Base-by-base conservation (phyloP, 2,797 vertebrate genomes). In the Sphaeramia orbicularis region DNA sequence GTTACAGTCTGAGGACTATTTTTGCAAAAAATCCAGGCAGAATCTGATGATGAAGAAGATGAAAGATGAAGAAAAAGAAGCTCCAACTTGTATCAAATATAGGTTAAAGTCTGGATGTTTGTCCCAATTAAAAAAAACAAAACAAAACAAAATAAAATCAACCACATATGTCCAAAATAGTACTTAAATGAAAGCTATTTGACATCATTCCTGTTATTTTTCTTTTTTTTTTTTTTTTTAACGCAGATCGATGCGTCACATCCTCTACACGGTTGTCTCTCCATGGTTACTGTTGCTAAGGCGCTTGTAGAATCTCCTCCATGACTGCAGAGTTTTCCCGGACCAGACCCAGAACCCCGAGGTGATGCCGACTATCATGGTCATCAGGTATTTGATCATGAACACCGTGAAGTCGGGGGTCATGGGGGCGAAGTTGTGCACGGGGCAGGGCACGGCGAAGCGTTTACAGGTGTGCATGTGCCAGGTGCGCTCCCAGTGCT, bases 281-380 rank as follows among this genome's bases (percentile, higher is more conserved):
- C 97, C 98, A 41, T 98, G 97, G 89, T 96, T 96, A 63, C 94
- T 94, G 1, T 96, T 96, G 91, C 95, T 96, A 18, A 99, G 96
- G 90, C 95, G 95, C 80, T 96, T 96, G 86, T 99, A 99, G 86
- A 99, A 99, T 72, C 95, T 94, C 77, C 97, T 92, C 98, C 98
- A 99, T 14, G 98, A 99, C 77, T 99, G 97, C 36, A 99, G 94
- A 5, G 98, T 99, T 90, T 99, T 99, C 64, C 98, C 97, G 0
- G 97, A 99, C 97, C 98, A 99, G 89, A 99, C 98, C 98, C 98
- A 99, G 89, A 99, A 99, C 38, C 98, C 97, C 0, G 98, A 99
- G 0, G 98, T 99, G 94, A 99, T 99, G 19, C 98, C 98, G 13
- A 99, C 98, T n/a, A 99, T 99, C 97, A 99, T 98, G 91, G 97